Conservation (phyloP, 2,888 invertebrate genomes). For the Nemapogon koenigi region DNA sequence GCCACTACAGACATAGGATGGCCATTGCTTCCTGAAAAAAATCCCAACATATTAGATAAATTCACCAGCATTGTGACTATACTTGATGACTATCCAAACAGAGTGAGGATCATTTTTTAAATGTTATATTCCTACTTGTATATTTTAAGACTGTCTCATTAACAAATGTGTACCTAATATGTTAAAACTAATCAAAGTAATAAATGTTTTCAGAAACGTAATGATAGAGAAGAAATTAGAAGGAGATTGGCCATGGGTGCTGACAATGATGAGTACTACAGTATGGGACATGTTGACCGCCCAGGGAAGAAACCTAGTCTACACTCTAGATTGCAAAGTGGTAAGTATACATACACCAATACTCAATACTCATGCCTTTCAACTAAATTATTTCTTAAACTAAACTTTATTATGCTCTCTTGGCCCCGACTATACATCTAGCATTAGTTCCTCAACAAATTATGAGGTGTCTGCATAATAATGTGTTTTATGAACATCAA, state of each 20-base stretch:
- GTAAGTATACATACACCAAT: slow-evolving; percentile 62
- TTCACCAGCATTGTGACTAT: slow-evolving; percentile 51
- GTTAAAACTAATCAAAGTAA: slow-evolving; percentile 18
- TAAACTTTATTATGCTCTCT: no score
- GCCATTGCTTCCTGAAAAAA: slow-evolving; percentile 56
- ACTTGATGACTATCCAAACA: slow-evolving; percentile 27
- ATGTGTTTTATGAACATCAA: no score
- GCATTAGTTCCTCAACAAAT: no score
- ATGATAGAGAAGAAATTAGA: slow-evolving; percentile 92
- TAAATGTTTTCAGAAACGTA: slow-evolving; percentile 74
- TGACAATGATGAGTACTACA: slow-evolving; percentile 76
- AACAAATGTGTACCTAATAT: slow-evolving; percentile 16
- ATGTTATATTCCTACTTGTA: slow-evolving; percentile 15
- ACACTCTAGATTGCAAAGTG: slow-evolving; percentile 86
- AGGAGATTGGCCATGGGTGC: slow-evolving; percentile 86
- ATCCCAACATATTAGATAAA: slow-evolving; percentile 51
- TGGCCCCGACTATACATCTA: no score
- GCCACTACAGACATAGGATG: slow-evolving; percentile 60
- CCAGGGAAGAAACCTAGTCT: slow-evolving; percentile 85
- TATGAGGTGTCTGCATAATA: no score
- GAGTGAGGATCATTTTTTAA: slow-evolving; percentile 24
- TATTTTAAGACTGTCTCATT: slow-evolving; percentile 16
- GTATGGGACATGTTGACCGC: slow-evolving; percentile 66
- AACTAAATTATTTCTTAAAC: no score
- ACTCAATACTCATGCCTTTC: no score